Base-by-base conservation (phyloP, 1,140 invertebrate species). In the Camponotus vicinus region DNA sequence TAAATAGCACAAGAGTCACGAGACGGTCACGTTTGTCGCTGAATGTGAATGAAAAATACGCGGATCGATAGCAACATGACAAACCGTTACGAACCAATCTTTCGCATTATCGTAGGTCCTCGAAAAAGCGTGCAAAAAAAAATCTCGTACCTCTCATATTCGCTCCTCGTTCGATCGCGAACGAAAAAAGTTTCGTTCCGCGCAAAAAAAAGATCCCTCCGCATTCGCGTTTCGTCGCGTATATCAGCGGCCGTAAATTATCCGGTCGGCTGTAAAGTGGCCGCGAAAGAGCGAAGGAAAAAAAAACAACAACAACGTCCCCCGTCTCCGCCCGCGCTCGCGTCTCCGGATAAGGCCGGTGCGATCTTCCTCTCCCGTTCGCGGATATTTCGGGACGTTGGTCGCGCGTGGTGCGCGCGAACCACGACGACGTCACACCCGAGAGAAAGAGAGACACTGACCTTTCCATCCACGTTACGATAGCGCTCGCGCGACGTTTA, bases 361-460 rank as follows among this genome's bases (percentile, higher is more conserved):
- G 55, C 66, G 49, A 61, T 86, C 77, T 86, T 61, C 40, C 40
- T 86, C 70, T 57, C 49, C 5, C 45, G 32, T 86, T 89, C 71
- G 78, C 49, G 34, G 88, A 89, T 90, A 89, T 90, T 90, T 90
- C 86, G 59, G 85, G 78, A 55, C 64, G 59, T 27, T 15, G 59
- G 42, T 75, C 71, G 69, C 86, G 89, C 86, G 13, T 52, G 42
- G 9, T 52, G 49, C 55, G 85, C 79, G 86, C 87, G 87, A 87
- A 89, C 67, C 83, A 86, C 86, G 76, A 57, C 77, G 86, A 90
- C 92, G 90, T 90, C 88, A 90, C 84, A 69, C 59, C 70, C 59
- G 66, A 77, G 80, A 89, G 91, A 86, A 88, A 90, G 89, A 90
- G 89, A 91, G 90, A 91, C 92, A 93, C 92, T 93, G 92, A 93